These are phyloP conservation scores for Eulemur rufifrons DNA, from an alignment of 2,113 vertebrate species.

Conservation along the genomic window DNA sequence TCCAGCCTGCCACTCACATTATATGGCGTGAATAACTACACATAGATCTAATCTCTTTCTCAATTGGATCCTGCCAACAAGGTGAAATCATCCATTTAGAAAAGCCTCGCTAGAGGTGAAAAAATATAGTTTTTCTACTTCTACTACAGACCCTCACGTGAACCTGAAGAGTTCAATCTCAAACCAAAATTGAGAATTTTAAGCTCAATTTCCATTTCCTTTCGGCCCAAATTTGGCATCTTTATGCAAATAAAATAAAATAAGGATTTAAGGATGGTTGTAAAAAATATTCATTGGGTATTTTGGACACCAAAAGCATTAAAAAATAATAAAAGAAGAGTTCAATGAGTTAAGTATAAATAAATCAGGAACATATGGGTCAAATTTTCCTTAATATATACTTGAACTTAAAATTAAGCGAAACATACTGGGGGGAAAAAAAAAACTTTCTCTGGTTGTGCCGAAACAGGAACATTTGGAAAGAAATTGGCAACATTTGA, in stretches of 20 bases:
- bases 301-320: conserved; percentile 31
- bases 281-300: background rate
- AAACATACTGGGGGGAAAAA: background rate
- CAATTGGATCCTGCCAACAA: conserved; percentile 57
- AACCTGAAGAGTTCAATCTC: conserved; percentile 9
- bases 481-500: background rate
- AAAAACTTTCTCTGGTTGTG: background rate
- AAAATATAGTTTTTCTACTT: background rate
- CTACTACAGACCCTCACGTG: background rate
- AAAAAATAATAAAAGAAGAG: background rate
- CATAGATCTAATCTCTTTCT: background rate
- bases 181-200: background rate
- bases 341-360: conserved; percentile 54
- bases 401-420: conserved; percentile 32
- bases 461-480: background rate
- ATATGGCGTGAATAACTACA: background rate
- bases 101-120: conserved; percentile 52
- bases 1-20: accelerated
- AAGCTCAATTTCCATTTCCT: conserved; percentile 51
- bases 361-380: conserved; percentile 43
- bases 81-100: conserved; percentile 72
- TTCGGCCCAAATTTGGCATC: conserved; percentile 26
- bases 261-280: background rate
- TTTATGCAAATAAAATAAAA: conserved; percentile 40
- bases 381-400: conserved; percentile 55